A percentile compares a stretch with the other conserved stretches of the same genome.
Evolutionary conservation across 2,888 invertebrate genomes (phyloP).

Genomic region (Sinhomidia bicolor): DNA sequence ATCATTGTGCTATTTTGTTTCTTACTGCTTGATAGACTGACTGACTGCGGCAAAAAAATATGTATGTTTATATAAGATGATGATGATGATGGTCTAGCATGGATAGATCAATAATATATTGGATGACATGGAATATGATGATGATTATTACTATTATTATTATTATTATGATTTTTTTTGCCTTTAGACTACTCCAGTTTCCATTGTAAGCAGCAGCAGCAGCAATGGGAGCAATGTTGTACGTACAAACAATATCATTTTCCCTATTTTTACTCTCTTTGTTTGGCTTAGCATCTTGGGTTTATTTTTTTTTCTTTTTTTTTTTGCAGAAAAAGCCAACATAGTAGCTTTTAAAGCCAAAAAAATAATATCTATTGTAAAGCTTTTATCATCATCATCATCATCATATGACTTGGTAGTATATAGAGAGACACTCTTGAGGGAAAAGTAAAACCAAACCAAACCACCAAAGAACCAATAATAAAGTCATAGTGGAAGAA

Average conservation of each 20-base stretch:
- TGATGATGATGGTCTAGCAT: no score
- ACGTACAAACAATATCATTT: not conserved
- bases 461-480: not conserved
- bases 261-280: not conserved
- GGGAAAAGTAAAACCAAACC: not conserved
- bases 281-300: not conserved
- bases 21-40: no score
- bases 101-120: conserved; percentile 22
- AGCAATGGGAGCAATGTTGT: not conserved
- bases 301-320: no score
- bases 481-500: not conserved
- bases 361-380: not conserved
- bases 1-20: not conserved
- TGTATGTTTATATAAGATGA: no score
- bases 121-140: not conserved
- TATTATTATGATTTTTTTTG: not conserved
- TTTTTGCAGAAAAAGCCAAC: no score
- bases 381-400: not conserved
- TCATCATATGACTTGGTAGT: no score
- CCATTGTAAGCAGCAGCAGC: not conserved
- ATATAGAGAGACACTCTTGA: no score
- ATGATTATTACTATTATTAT: not conserved
- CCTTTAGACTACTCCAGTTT: not conserved
- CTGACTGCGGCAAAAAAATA: no score
- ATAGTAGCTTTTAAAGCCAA: not conserved